phyloP scores from a whole-genome alignment of 2,113 vertebrate genomes.

The Trogon melanurus region DNA sequence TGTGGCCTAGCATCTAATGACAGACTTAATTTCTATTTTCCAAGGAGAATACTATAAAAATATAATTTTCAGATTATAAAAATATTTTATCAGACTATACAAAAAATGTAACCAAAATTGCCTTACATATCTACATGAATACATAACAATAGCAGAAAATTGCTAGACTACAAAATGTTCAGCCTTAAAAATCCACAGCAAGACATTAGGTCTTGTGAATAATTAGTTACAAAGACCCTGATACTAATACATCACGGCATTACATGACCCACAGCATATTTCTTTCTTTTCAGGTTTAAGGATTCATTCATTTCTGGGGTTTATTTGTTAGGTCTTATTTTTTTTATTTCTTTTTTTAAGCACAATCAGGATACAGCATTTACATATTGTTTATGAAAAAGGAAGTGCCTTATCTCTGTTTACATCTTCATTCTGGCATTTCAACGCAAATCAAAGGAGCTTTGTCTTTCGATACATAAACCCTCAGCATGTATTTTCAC shows the following conservation, averaged over 20 bases:
- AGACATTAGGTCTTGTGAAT: conserved; percentile 60
- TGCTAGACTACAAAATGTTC: conserved; percentile 26
- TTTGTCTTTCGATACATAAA: conserved; percentile 69
- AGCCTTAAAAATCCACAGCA: conserved; percentile 31
- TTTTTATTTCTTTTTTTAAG: neutral
- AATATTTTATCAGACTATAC: conserved; percentile 76
- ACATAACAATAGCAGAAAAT: conserved; percentile 49
- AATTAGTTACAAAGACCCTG: conserved; percentile 58
- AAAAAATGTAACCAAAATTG: conserved; percentile 57
- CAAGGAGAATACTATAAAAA: conserved; percentile 73
- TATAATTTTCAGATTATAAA: conserved; percentile 78
- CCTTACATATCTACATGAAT: conserved; percentile 44
- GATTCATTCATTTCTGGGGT: neutral
- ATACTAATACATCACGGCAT: neutral
- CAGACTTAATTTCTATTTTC: conserved; percentile 81
- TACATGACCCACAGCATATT: neutral
- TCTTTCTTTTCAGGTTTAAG: conserved; percentile 19
- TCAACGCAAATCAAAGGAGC: conserved; percentile 37
- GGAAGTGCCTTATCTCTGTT: neutral
- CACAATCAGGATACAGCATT: conserved; percentile 1
- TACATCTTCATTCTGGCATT: conserved; percentile 60
- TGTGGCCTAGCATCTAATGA: conserved; percentile 79
- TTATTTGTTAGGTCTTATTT: neutral
- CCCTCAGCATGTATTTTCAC: conserved; percentile 61
- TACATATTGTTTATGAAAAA: neutral